A percentile compares a stretch with the other conserved stretches of the same genome.
Evolutionary conservation across 1,140 invertebrate species (phyloP).

Genomic region (Pristionchus pacificus): DNA sequence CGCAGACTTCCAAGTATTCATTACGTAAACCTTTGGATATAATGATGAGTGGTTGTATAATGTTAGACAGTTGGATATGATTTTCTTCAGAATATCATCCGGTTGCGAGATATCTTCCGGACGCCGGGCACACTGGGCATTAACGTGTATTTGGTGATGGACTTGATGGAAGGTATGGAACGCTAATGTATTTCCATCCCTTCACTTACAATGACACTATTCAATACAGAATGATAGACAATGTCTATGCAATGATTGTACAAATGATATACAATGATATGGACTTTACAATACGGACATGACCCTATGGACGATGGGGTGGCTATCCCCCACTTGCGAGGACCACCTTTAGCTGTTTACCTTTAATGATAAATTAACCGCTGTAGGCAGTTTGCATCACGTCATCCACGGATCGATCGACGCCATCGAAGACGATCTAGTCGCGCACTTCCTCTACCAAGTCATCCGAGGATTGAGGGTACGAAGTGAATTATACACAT

Average conservation of each 20-base stretch:
- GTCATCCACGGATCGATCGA: slow-evolving; percentile 62
- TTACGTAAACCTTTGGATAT: neutral
- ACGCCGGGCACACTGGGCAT: slow-evolving; percentile 44
- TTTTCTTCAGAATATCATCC: slow-evolving; percentile 59
- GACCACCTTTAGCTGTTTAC: no score
- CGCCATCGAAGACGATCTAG: slow-evolving; percentile 58
- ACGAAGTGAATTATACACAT: no score
- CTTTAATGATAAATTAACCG: neutral
- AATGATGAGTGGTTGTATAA: neutral
- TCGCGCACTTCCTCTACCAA: slow-evolving; percentile 61
- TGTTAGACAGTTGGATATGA: no score
- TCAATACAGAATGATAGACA: neutral
- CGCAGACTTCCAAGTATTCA: neutral
- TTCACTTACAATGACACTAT: neutral
- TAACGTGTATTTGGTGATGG: slow-evolving; percentile 63
- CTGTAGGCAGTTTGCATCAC: slow-evolving; percentile 59
- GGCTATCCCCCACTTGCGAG: no score
- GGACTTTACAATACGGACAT: no score
- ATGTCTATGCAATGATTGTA: neutral
- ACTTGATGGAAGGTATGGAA: slow-evolving; percentile 63
- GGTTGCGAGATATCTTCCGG: slow-evolving; percentile 60
- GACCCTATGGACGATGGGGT: no score
- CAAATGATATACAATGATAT: no score
- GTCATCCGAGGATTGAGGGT: slow-evolving; percentile 60
- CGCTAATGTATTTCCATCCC: neutral